phyloP scores from a whole-genome alignment of 2,888 invertebrate species.

The Automeris io region DNA sequence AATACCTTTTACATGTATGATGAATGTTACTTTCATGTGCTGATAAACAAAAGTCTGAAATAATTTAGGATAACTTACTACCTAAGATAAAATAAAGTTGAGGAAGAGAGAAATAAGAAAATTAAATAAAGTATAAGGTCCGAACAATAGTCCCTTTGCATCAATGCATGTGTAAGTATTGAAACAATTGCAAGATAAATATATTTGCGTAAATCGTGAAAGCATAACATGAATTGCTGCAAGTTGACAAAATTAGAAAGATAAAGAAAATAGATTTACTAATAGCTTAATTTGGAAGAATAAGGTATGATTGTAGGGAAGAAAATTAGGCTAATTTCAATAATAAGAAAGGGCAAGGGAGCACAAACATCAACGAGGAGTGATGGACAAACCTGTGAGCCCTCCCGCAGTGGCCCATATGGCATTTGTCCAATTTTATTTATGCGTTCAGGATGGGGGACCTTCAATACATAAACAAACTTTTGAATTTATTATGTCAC shows the following conservation, averaged over 20 bases:
- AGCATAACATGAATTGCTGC: slow-evolving; percentile 37
- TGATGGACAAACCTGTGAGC: slow-evolving; percentile 79
- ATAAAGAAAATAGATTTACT: slow-evolving; percentile 24
- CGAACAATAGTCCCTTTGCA: slow-evolving; percentile 45
- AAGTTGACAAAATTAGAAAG: slow-evolving; percentile 41
- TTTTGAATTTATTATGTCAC: slow-evolving; percentile 56
- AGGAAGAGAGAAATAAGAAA: slow-evolving; percentile 33
- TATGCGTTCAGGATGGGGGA: slow-evolving; percentile 79
- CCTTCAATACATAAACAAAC: slow-evolving; percentile 80
- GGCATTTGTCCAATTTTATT: slow-evolving; percentile 80
- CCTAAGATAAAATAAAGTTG: slow-evolving; percentile 19
- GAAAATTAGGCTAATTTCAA: slow-evolving; percentile 37
- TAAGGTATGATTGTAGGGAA: slow-evolving; percentile 35
- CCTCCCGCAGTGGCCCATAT: slow-evolving; percentile 82
- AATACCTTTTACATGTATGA: slow-evolving; percentile 27
- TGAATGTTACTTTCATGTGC: slow-evolving; percentile 69
- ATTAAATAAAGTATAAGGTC: slow-evolving; percentile 46
- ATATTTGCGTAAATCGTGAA: slow-evolving; percentile 8
- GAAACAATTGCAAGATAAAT: slow-evolving; percentile 2
- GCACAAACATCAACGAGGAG: slow-evolving; percentile 73
- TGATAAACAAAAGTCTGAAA: slow-evolving; percentile 66
- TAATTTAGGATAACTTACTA: slow-evolving; percentile 32
- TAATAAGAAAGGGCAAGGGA: slow-evolving; percentile 57
- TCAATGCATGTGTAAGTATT: slow-evolving; percentile 40
- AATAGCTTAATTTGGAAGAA: slow-evolving; percentile 36